A percentile compares a stretch with the other conserved stretches of the same genome.
Conservation (phyloP, 2,888 invertebrate species). For the Oxycera nigricornis region DNA sequence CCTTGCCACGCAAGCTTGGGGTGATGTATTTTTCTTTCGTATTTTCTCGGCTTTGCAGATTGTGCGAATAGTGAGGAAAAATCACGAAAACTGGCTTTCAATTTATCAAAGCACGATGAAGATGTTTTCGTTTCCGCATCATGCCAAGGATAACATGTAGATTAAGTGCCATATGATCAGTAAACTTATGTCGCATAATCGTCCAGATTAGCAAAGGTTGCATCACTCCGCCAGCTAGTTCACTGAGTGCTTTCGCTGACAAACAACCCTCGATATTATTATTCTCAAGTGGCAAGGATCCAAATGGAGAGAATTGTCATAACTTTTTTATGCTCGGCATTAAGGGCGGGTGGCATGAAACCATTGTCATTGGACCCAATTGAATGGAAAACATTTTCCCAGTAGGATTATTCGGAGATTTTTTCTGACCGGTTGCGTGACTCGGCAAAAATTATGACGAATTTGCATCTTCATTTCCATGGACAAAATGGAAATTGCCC, state of each 20-base stretch:
- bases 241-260: not conserved
- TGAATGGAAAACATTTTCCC: conserved; percentile 41
- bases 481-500: not conserved
- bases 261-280: conserved; percentile 3
- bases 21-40: too few species aligned
- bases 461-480: conserved; percentile 18
- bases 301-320: conserved; percentile 2
- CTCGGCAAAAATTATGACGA: conserved; percentile 42
- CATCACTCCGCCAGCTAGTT: not conserved
- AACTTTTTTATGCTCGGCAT: not conserved
- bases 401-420: conserved; percentile 32
- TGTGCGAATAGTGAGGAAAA: too few species aligned
- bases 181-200: conserved; percentile 43
- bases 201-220: not conserved
- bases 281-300: conserved; percentile 27
- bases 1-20: too few species aligned
- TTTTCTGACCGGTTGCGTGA: conserved; percentile 42
- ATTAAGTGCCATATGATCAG: conserved; percentile 43
- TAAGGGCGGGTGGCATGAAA: not conserved
- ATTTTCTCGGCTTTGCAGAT: too few species aligned
- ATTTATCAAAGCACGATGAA: conserved; percentile 15
- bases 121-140: not conserved
- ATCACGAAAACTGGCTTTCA: conserved; percentile 43
- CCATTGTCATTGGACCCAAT: conserved; percentile 29
- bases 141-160: conserved; percentile 18